phyloP scores from a whole-genome alignment of 2,888 invertebrate species.

The Cryptus armator region DNA sequence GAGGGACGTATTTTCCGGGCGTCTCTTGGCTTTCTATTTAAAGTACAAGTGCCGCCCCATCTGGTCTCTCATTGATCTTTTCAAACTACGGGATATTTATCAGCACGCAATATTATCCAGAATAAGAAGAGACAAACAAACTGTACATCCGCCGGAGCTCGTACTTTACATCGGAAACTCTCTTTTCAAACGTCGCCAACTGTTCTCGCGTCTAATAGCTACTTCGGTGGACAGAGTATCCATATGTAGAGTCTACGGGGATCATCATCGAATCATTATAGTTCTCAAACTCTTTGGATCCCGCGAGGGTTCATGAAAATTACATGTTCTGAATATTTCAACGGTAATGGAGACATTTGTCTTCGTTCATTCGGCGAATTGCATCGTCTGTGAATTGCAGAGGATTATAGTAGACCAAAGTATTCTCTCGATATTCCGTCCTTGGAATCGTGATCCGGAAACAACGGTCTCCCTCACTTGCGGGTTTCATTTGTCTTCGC shows the following conservation, averaged over 20 bases:
- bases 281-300: background rate
- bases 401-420: background rate
- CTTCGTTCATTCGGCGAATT: conserved; percentile 2
- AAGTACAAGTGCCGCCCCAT: background rate
- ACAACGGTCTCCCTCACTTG: background rate
- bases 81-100: background rate
- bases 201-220: background rate
- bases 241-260: background rate
- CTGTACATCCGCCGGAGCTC: background rate
- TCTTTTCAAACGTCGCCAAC: background rate
- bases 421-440: background rate
- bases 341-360: background rate
- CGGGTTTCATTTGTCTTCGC: background rate
- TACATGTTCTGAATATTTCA: conserved; percentile 18
- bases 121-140: background rate
- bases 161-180: background rate
- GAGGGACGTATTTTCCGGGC: background rate
- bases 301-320: conserved; percentile 34
- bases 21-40: background rate
- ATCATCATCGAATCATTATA: conserved; percentile 41
- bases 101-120: background rate
- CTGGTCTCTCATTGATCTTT: conserved; percentile 46
- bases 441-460: background rate
- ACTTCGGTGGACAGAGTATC: background rate
- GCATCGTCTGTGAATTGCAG: conserved; percentile 9